Percentiles rank a stretch among this genome's conserved stretches.
phyloP scores from a whole-genome alignment of 2,113 vertebrate genomes.

The Apteryx owenii region DNA sequence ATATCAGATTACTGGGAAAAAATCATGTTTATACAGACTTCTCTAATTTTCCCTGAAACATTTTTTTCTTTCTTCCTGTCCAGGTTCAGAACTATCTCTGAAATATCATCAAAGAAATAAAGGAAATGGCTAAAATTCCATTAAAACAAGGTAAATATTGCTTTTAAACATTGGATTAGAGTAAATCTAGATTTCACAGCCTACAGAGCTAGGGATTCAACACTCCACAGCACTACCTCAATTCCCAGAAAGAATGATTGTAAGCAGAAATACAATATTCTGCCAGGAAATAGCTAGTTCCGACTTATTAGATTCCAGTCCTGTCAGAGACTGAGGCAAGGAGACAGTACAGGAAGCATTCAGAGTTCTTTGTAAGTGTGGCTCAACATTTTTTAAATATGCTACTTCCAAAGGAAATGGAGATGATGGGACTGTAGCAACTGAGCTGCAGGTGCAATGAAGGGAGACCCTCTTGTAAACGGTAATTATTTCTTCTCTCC shows the following conservation, averaged over 20 bases:
- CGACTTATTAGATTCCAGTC: conserved; percentile 52
- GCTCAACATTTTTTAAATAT: conserved; percentile 21
- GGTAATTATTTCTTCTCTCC: background rate
- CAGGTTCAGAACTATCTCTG: conserved; percentile 24
- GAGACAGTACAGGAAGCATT: conserved; percentile 43
- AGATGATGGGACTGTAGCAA: conserved; percentile 18
- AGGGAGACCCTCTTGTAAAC: background rate
- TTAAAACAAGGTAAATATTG: conserved; percentile 65
- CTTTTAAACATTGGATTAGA: conserved; percentile 54
- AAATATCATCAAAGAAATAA: conserved; percentile 39
- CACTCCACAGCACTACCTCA: background rate
- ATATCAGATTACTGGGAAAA: background rate
- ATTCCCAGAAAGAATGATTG: conserved; percentile 59
- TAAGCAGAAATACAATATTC: conserved; percentile 60
- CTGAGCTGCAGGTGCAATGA: conserved; percentile 18
- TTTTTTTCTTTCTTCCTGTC: background rate
- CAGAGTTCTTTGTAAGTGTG: background rate
- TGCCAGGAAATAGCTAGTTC: conserved; percentile 64
- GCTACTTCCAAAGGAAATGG: background rate
- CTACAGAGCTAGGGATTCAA: conserved; percentile 17
- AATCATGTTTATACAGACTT: background rate
- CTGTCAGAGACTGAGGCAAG: conserved; percentile 32
- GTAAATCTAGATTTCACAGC: conserved; percentile 37
- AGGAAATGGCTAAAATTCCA: conserved; percentile 64
- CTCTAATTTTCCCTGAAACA: background rate